A percentile compares a stretch with the other conserved stretches of the same genome.
These are phyloP conservation scores for Eremobia ochroleuca DNA, from an alignment of 2,888 invertebrate genomes.

Conservation along the genomic window DNA sequence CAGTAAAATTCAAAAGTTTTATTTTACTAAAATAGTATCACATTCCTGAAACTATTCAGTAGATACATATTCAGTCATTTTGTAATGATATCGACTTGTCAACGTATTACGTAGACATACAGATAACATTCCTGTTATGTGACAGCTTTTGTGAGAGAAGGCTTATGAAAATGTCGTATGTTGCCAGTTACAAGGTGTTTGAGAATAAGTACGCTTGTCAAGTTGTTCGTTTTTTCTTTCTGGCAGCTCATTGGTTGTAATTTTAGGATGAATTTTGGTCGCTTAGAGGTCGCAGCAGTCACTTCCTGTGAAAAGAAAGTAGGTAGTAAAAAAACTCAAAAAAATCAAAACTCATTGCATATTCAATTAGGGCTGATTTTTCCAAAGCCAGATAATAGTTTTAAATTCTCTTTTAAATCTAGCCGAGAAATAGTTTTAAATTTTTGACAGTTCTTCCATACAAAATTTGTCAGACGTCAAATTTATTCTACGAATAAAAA, in stretches of 20 bases:
- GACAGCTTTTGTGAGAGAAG: slow-evolving; percentile 19
- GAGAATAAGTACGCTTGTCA: background rate
- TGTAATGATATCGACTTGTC: slow-evolving; percentile 2
- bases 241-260: background rate
- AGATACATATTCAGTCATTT: slow-evolving; percentile 14
- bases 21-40: background rate
- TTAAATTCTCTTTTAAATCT: too few relatives aligned
- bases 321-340: too few relatives aligned
- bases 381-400: too few relatives aligned
- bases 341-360: too few relatives aligned
- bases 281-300: background rate
- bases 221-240: background rate
- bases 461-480: too few relatives aligned
- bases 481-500: too few relatives aligned
- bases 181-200: slow-evolving; percentile 14
- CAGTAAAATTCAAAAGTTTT: background rate
- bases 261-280: background rate
- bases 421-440: too few relatives aligned
- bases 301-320: background rate
- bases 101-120: slow-evolving; percentile 1
- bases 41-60: background rate
- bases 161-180: slow-evolving; percentile 5
- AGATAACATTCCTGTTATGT: slow-evolving; percentile 6
- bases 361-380: too few relatives aligned
- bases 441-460: too few relatives aligned